Evolutionary conservation across 2,888 invertebrate species (phyloP).

Genomic region (Synanthedon vespiformis): DNA sequence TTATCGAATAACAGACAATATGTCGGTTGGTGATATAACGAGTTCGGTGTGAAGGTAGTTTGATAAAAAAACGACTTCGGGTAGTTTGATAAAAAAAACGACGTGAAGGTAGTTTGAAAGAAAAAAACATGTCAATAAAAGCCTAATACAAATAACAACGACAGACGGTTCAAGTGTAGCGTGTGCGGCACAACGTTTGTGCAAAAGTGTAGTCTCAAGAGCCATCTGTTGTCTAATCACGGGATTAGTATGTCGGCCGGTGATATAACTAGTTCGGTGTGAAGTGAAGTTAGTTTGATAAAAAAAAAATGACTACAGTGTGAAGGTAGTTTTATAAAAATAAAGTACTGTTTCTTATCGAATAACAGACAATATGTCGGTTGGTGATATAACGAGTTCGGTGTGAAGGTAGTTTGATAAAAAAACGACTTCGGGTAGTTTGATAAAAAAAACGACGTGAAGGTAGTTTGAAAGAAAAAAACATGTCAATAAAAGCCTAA

Average conservation of each 20-base stretch:
- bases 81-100: no score
- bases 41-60: conserved; percentile 23
- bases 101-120: no score
- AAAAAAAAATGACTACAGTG: conserved; percentile 12
- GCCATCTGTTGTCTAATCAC: no score
- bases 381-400: conserved; percentile 27
- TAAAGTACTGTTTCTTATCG: conserved; percentile 43
- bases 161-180: conserved; percentile 45
- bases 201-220: conserved; percentile 44
- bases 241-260: conserved; percentile 10
- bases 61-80: conserved; percentile 20
- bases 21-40: no score
- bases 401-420: no score
- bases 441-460: no score
- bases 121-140: no score
- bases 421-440: no score
- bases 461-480: no score
- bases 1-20: conserved; percentile 5
- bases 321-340: conserved; percentile 23
- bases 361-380: conserved; percentile 51
- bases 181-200: conserved; percentile 43
- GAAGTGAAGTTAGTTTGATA: neutral
- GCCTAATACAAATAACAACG: no score
- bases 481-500: no score
- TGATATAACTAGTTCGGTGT: no score